phyloP scores from a whole-genome alignment of 2,797 vertebrate species.

The Halcyon leucocephala region DNA sequence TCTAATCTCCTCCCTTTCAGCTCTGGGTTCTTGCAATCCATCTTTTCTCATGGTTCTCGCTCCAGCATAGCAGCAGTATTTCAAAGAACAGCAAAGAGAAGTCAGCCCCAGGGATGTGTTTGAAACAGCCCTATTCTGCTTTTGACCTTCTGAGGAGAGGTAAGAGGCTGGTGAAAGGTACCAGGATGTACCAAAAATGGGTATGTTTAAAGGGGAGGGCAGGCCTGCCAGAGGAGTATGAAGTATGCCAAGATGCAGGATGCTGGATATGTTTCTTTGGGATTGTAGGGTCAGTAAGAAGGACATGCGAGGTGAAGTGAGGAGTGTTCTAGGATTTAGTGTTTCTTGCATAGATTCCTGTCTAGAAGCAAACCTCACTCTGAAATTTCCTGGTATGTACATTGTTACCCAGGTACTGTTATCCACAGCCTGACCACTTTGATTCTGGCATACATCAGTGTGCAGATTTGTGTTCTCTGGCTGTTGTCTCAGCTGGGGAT shows the following conservation, averaged over 20 bases:
- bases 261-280: accelerated
- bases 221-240: background rate
- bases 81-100: background rate
- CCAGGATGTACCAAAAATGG: background rate
- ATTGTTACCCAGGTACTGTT: background rate
- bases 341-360: background rate
- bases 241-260: background rate
- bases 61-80: background rate
- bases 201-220: background rate
- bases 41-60: background rate
- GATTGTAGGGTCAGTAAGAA: background rate
- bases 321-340: background rate
- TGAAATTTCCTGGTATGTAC: background rate
- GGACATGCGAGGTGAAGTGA: background rate
- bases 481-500: background rate
- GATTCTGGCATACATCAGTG: background rate
- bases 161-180: background rate
- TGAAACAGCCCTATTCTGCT: background rate
- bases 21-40: background rate
- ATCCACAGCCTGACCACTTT: background rate
- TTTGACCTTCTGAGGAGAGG: background rate
- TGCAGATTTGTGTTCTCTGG: background rate
- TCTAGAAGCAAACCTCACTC: background rate
- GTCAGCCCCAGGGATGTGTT: background rate
- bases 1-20: background rate